Conservation (phyloP, 2,113 vertebrate species). For the Gymnobelideus leadbeateri region DNA sequence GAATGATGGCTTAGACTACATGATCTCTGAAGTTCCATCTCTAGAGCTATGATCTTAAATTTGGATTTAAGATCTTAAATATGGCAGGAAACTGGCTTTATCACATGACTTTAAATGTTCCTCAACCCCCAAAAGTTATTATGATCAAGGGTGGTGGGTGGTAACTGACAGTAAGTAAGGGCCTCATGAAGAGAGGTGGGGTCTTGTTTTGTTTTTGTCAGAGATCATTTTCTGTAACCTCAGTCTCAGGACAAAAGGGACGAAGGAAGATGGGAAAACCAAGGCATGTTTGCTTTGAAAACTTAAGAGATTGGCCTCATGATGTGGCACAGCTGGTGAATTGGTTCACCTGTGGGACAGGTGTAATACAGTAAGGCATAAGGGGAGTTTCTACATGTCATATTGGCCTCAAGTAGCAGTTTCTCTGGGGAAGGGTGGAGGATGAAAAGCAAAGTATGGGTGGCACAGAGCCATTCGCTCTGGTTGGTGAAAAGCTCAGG, state of each 20-base stretch:
- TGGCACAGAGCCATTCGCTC: conserved; percentile 71
- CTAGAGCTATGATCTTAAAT: not conserved
- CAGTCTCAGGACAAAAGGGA: not conserved
- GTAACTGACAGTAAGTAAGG: not conserved
- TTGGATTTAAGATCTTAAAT: conserved; percentile 18
- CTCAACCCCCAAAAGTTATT: not conserved
- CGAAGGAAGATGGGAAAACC: not conserved
- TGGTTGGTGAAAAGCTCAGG: conserved; percentile 81
- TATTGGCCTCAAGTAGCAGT: conserved; percentile 66
- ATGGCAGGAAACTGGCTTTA: not conserved
- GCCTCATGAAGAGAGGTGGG: not conserved
- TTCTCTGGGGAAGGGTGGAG: conserved; percentile 81
- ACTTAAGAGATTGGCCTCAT: not conserved
- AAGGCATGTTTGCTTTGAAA: conserved; percentile 11
- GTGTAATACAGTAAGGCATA: conserved; percentile 64
- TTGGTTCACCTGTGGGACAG: conserved; percentile 73
- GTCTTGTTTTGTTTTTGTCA: not conserved
- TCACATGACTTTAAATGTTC: not conserved
- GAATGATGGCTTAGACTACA: not conserved
- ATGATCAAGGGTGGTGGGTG: too few relatives aligned
- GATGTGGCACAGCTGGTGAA: conserved; percentile 14
- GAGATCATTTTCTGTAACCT: not conserved
- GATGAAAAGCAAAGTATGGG: conserved; percentile 77
- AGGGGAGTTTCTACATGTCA: not conserved
- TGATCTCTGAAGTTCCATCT: not conserved